Evolutionary conservation across 2,888 invertebrate genomes (phyloP).

Genomic region (Graphium colonna): DNA sequence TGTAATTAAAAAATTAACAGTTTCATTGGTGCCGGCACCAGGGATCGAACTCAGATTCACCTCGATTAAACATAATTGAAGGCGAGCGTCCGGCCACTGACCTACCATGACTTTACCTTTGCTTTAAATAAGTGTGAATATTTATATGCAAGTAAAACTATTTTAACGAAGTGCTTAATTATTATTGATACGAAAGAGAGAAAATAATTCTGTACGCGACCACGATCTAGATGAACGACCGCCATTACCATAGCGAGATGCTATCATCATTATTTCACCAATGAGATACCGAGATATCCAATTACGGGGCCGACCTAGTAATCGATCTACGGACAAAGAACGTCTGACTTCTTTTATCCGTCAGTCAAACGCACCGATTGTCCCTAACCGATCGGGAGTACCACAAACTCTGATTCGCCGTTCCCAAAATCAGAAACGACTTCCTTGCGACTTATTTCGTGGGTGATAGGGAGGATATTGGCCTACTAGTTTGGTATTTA

Average conservation of each 20-base stretch:
- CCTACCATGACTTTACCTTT: too few relatives aligned
- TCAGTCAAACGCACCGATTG: conserved; percentile 67
- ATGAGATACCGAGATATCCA: conserved; percentile 42
- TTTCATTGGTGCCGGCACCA: too few relatives aligned
- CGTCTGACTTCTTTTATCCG: conserved; percentile 66
- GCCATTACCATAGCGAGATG: conserved; percentile 18
- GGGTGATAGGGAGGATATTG: conserved; percentile 1
- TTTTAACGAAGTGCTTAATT: too few relatives aligned
- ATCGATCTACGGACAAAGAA: conserved; percentile 60
- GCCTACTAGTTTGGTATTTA: too few relatives aligned
- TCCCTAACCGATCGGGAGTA: conserved; percentile 45
- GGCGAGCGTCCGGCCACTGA: too few relatives aligned
- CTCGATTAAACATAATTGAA: too few relatives aligned
- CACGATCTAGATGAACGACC: conserved; percentile 15
- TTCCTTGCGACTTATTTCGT: background rate
- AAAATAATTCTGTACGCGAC: background rate
- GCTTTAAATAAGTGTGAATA: too few relatives aligned
- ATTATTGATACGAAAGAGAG: too few relatives aligned
- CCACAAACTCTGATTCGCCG: background rate
- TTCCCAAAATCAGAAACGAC: background rate
- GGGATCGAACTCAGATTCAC: too few relatives aligned
- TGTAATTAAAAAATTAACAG: too few relatives aligned
- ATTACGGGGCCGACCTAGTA: conserved; percentile 55
- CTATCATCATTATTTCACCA: conserved; percentile 33
- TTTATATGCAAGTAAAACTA: too few relatives aligned